Evolutionary conservation across 2,797 vertebrate genomes (phyloP), one percentile per base, ranked within the genome.

Genomic region (Rachycentron canadum): DNA sequence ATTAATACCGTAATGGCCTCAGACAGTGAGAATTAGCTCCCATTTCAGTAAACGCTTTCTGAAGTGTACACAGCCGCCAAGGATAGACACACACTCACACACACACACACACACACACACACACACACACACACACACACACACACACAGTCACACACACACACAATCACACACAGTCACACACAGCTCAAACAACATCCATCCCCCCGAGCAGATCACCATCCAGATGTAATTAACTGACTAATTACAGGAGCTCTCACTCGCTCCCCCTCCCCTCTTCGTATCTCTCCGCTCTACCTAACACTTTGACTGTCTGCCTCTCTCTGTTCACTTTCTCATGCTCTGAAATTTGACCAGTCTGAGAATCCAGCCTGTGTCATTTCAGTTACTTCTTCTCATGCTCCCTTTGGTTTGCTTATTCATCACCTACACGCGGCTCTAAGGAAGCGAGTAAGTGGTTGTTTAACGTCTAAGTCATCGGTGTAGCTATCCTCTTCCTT

Each of bases 1-100:
- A 99, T 99, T 99, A 99, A 97, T 98, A 96, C 96, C 95, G 95
- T 98, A 99, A 99, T 98, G 97, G 97, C 97, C 96, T 96, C 96
- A 98, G 97, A 98, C 97, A 97, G 97, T 95, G 96, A 97, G 91
- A 98, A 98, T 99, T 98, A 98, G 96, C 97, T 98, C 97, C 97
- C 96, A 97, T 97, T 98, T 97, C 96, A 97, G 96, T 98, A 98
- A 98, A 97, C 96, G 96, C 96, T 96, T 98, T 97, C 96, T 97
- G 96, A 97, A 97, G 96, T 97, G 97, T 97, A 97, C 96, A 97
- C 96, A 96, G 95, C 95, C 94, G 95, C 95, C 96, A 95, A 95
- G 95, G 94, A 94, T 95, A 90, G 94, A 93, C 76, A 69, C 69
- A 74, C 82, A 61, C 80, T 75, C 84, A 73, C 74, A 41, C 70